Percentiles rank a stretch among this genome's conserved stretches.
Evolutionary conservation across 2,797 vertebrate species (phyloP).

Genomic region (Sebastes hopkinsi): DNA sequence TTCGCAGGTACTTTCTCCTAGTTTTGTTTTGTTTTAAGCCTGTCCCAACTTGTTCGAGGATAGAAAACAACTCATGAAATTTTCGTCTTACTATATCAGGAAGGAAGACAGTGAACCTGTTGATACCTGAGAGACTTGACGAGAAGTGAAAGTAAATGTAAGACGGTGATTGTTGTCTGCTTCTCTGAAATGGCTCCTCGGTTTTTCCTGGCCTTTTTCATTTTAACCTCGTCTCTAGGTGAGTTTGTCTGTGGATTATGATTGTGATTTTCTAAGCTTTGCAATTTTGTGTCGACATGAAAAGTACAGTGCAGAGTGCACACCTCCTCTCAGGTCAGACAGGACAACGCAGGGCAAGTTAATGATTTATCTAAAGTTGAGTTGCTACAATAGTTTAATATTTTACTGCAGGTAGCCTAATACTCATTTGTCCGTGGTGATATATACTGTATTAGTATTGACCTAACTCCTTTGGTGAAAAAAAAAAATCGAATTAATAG

Average conservation of each 20-base stretch:
- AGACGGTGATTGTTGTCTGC: fast-evolving
- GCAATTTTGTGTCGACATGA: not conserved
- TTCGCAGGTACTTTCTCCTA: not conserved
- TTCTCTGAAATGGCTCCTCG: not conserved
- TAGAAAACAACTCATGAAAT: not conserved
- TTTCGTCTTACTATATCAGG: fast-evolving
- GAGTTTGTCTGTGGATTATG: not conserved
- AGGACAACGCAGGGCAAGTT: not conserved
- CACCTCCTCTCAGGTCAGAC: not conserved
- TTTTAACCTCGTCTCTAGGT: not conserved
- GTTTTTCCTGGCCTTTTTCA: not conserved
- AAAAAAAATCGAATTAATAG: not conserved
- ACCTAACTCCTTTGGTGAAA: not conserved
- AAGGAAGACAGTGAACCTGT: not conserved
- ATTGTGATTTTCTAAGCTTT: not conserved
- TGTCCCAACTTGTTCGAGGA: not conserved
- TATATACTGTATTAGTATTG: not conserved
- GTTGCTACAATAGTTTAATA: not conserved
- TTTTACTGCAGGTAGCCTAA: not conserved
- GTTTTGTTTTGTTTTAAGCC: too few relatives aligned
- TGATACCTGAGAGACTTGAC: not conserved
- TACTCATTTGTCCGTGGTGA: not conserved
- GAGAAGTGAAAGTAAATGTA: not conserved
- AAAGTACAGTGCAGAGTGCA: not conserved
- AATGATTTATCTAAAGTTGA: not conserved